phyloP scores from a whole-genome alignment of 2,113 vertebrate species.

The Hippocampus abdominalis region DNA sequence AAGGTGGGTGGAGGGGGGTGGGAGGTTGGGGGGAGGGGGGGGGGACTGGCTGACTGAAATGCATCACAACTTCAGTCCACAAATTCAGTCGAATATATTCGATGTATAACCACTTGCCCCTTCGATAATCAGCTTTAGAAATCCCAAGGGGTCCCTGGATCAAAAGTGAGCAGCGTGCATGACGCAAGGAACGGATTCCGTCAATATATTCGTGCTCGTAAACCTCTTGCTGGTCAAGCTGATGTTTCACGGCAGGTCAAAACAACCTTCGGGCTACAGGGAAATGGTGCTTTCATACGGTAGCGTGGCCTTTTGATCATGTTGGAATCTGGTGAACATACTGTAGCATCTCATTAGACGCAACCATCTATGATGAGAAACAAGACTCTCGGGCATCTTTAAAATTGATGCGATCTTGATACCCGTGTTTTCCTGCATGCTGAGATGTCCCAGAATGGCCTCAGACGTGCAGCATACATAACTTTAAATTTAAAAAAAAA shows the following conservation, averaged over 20 bases:
- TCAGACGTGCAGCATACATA: slow-evolving; percentile 11
- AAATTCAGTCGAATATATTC: not conserved
- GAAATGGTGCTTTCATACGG: slow-evolving; percentile 7
- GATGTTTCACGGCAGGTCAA: not conserved
- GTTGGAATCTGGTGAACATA: not conserved
- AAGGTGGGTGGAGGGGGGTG: not conserved
- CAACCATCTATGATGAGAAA: not conserved
- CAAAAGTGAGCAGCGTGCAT: not conserved
- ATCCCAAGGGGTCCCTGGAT: not conserved
- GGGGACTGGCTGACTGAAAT: not conserved
- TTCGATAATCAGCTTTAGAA: not conserved
- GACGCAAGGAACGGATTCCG: not conserved
- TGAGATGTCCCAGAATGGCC: slow-evolving; percentile 6
- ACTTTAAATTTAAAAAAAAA: slow-evolving; percentile 16
- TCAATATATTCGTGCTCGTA: not conserved
- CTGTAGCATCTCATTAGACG: not conserved
- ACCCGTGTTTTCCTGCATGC: slow-evolving; percentile 10
- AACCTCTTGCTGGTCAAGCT: not conserved
- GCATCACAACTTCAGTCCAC: not conserved
- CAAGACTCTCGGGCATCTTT: not conserved
- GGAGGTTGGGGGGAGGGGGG: no score
- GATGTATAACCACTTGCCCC: not conserved
- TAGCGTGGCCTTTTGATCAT: not conserved
- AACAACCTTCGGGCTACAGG: slow-evolving; percentile 6
- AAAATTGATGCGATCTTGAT: not conserved